Percentiles rank a stretch among this genome's conserved stretches.
These are phyloP conservation scores for Anas georgica DNA, from an alignment of 2,797 vertebrate genomes.

Conservation along the genomic window DNA sequence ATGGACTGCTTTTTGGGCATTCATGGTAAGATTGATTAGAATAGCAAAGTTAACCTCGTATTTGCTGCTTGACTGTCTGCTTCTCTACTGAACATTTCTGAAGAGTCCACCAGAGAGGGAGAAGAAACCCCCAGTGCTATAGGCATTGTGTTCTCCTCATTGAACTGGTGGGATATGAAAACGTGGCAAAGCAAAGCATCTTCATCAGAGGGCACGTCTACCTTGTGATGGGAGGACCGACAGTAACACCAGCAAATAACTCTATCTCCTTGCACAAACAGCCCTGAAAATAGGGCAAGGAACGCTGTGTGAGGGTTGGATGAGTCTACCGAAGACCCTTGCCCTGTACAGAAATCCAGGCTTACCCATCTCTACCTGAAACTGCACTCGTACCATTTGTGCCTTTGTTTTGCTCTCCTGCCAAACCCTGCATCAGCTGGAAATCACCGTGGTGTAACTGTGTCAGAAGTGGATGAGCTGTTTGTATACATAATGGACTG, in stretches of 20 bases:
- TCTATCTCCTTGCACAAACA: not conserved
- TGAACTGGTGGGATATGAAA: not conserved
- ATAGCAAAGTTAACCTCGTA: not conserved
- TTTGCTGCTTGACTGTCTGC: not conserved
- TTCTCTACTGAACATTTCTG: not conserved
- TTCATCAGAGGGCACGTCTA: not conserved
- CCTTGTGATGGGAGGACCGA: not conserved
- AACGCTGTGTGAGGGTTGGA: not conserved
- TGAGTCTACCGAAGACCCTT: not conserved
- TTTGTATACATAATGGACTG: not conserved
- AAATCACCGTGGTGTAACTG: not conserved
- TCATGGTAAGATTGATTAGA: not conserved
- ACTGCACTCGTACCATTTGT: not conserved
- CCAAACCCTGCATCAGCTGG: not conserved
- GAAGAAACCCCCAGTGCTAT: accelerated
- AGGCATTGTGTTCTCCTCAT: not conserved
- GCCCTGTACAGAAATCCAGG: not conserved
- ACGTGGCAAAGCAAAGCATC: not conserved
- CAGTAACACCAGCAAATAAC: not conserved
- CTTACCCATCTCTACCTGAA: not conserved
- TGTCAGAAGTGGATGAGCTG: not conserved
- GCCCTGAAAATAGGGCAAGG: not conserved
- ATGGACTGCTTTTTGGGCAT: not conserved
- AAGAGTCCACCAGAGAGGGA: not conserved
- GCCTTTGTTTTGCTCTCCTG: not conserved